These are phyloP conservation scores for Pissodes strobi DNA, from an alignment of 1,140 invertebrate genomes.

Conservation along the genomic window DNA sequence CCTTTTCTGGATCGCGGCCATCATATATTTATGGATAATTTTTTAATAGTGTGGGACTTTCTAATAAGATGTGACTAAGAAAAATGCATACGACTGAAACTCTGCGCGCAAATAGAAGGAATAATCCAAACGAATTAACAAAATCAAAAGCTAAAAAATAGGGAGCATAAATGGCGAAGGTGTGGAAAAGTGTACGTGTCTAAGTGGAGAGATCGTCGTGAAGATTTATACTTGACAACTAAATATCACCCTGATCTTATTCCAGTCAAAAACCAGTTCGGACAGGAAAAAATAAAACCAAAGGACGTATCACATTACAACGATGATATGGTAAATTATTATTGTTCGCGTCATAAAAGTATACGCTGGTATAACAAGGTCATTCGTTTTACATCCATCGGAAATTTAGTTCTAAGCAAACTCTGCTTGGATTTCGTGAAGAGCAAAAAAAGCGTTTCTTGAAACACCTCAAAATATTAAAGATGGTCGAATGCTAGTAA, in stretches of 20 bases:
- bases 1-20: conserved; percentile 1
- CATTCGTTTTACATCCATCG: conserved; percentile 11
- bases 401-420: conserved; percentile 6
- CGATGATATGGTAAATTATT: conserved; percentile 8
- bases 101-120: not conserved
- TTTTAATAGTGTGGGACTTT: not conserved
- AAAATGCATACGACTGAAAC: conserved; percentile 6
- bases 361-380: conserved; percentile 23
- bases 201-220: conserved; percentile 8
- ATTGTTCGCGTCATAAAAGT: conserved; percentile 5
- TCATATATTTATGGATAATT: conserved; percentile 1
- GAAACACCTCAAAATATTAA: not conserved
- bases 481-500: conserved; percentile 5
- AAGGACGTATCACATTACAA: conserved; percentile 3
- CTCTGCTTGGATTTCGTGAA: not conserved
- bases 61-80: not conserved
- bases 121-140: too few relatives aligned
- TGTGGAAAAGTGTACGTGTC: conserved; percentile 11
- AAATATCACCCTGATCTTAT: conserved; percentile 18
- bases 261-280: conserved; percentile 10
- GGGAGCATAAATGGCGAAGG: too few relatives aligned
- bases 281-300: conserved; percentile 13
- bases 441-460: not conserved
- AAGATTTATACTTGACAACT: conserved; percentile 18
- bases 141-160: too few relatives aligned